These are phyloP conservation scores for Alloscopus bannaensis DNA, from an alignment of 2,888 invertebrate genomes.

Conservation along the genomic window DNA sequence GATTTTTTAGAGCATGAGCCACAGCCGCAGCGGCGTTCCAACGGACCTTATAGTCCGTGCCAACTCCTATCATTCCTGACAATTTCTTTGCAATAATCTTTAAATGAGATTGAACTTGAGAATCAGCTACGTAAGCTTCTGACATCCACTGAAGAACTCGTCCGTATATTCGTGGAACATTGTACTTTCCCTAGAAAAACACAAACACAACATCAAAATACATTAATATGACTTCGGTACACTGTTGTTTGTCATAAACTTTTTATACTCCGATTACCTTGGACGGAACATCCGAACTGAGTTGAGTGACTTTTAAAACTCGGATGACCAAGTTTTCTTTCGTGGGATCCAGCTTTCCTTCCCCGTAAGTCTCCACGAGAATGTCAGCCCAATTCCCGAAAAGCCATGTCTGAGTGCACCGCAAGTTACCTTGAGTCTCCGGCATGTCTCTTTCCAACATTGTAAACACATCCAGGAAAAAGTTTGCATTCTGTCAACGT, in stretches of 20 bases:
- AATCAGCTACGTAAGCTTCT: conserved; percentile 18
- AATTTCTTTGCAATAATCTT: neutral
- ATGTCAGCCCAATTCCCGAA: conserved; percentile 55
- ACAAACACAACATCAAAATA: neutral
- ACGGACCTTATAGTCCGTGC: conserved; percentile 60
- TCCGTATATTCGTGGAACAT: conserved; percentile 38
- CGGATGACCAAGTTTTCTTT: neutral
- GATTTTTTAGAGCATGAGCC: conserved; percentile 33
- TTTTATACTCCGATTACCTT: conserved; percentile 12
- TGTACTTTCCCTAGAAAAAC: conserved; percentile 44
- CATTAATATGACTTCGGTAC: neutral
- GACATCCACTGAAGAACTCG: conserved; percentile 37
- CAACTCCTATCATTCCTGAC: conserved; percentile 38
- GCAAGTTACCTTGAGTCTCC: conserved; percentile 33
- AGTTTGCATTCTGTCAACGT: conserved; percentile 2
- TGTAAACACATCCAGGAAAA: conserved; percentile 18
- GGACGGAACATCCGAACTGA: conserved; percentile 10
- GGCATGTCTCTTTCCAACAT: neutral
- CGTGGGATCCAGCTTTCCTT: neutral
- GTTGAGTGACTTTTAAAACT: neutral
- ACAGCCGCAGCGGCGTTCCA: conserved; percentile 58
- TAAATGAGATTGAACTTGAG: neutral
- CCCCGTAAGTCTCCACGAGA: neutral
- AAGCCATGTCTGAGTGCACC: no score
- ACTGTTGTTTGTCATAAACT: neutral